Evolutionary conservation across 2,888 invertebrate species (phyloP), one percentile per base, ranked within the genome.

Genomic region (Aspidiotus rigidus): DNA sequence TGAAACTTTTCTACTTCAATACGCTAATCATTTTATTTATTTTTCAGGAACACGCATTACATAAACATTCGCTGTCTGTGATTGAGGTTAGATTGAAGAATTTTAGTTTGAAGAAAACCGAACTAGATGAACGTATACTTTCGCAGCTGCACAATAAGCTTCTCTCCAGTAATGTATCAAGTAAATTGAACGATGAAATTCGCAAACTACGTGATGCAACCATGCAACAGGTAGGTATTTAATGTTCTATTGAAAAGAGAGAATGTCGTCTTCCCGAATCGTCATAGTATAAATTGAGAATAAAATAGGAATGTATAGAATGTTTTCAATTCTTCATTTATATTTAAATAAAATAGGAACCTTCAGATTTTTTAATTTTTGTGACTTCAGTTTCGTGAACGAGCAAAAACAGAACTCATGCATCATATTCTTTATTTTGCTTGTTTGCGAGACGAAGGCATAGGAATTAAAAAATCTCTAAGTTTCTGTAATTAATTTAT

Each of bases 101-200:
- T 28, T 16, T 66, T 6, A 57, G 11, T 44, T 15, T 8, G 15
- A 56, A 66, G 49, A 66, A 66, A 59, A 59, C 28, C 39, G 59
- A 66, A 66, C 17, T 66, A 17, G 59, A 66, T 49, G 66, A 66
- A 44, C 42, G 17, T 41, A 59, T 66, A 17, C 16, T 66, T 28
- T 59, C 57, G 10, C 11, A 66, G 28, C 10, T 66, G 44, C 66
- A 66, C 40, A 57, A 66, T 1, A 59, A 66, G 17, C 44, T 66
- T 57, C 13, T 66, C 11, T 49, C 66, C 7, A 66, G 59, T 13
- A 66, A 66, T 42, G 59, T 42, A 28, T 15, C 59, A 10, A 41
- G 42, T 13, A 59, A 59, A 59, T 59, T 66, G 59, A 57, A 59
- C 57, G 39, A 17, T 41, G 66, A 66, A 28, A 60, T 55, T 49